Evolutionary conservation across 2,113 vertebrate species (phyloP), one percentile per base, ranked within the genome.

Genomic region (Otocyon megalotis): DNA sequence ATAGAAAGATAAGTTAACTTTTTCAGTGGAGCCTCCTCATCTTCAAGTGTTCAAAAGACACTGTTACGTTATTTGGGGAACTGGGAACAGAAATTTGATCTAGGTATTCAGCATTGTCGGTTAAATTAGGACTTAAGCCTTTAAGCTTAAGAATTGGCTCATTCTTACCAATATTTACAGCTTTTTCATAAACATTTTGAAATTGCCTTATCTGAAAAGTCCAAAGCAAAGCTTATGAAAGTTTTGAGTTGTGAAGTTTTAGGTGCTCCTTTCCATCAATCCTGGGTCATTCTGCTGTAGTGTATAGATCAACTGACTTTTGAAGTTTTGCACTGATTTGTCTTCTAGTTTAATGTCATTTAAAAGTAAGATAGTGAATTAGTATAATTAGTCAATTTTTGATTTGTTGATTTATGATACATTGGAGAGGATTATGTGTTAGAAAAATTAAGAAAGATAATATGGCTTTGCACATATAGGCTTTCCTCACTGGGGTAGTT

Each of bases 371-470:
- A 72, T 50, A 77, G 8, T 54, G 24, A 12, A 16, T 53, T 93
- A 69, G n/a, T 89, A 81, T 65, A 65, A 65, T 76, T 60, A 91
- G 81, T 76, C 43, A 48, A 71, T 77, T 96, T 93, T 93, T 85
- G 87, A 86, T 89, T 80, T 26, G 16, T 91, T 97, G 62, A 94
- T 54, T 97, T 95, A 71, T 81, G 37, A 94, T 82, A 5, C 58
- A 62, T 88, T 60, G n/a, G 76, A 95, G 32, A 87, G n/a, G 54
- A 80, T 53, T 88, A 50, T 65, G 15, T 69, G 50, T 90, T 71
- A 20, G 30, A 48, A 83, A 96, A 65, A 54, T 79, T 92, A 76
- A 53, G 84, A 91, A 72, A 89, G 32, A 37, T n/a, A 50, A 54
- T 53, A 58, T 4, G 2, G 35, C 26, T 94, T 92, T n/a, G 2